These are phyloP conservation scores for Rhimphoctona megacephalus DNA, from an alignment of 2,888 invertebrate species.

Conservation along the genomic window DNA sequence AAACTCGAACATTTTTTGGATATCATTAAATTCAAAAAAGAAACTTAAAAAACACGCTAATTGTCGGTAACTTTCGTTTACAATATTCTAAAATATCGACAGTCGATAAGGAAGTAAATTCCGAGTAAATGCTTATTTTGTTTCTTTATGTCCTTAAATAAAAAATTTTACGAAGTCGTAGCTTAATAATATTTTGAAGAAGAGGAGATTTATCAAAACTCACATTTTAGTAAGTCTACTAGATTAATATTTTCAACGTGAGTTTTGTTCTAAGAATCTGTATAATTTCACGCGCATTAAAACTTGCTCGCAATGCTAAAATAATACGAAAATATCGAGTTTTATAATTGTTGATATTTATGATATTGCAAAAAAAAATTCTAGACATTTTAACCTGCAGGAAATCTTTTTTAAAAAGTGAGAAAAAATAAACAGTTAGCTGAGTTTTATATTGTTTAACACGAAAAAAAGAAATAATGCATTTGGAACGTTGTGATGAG, in stretches of 20 bases:
- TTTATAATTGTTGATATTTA: neutral
- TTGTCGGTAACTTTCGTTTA: neutral
- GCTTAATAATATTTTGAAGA: no score
- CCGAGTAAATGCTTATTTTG: neutral
- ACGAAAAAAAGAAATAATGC: conserved; percentile 22
- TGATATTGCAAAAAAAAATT: neutral
- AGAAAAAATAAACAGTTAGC: neutral
- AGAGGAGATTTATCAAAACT: no score
- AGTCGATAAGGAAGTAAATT: neutral
- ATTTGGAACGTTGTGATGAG: neutral
- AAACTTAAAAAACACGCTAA: neutral
- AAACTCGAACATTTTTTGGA: neutral
- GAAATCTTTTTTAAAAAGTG: neutral
- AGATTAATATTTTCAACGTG: no score
- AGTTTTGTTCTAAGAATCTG: no score
- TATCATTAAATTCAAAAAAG: neutral
- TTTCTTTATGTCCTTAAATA: neutral
- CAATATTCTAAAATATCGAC: neutral
- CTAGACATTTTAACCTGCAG: no score
- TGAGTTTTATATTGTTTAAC: neutral
- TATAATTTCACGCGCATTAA: no score
- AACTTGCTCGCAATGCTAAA: no score
- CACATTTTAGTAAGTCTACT: no score
- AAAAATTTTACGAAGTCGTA: no score
- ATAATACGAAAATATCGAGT: neutral